Evolutionary conservation across 1,140 invertebrate genomes (phyloP).

Genomic region (Hypsibius dujardini): DNA sequence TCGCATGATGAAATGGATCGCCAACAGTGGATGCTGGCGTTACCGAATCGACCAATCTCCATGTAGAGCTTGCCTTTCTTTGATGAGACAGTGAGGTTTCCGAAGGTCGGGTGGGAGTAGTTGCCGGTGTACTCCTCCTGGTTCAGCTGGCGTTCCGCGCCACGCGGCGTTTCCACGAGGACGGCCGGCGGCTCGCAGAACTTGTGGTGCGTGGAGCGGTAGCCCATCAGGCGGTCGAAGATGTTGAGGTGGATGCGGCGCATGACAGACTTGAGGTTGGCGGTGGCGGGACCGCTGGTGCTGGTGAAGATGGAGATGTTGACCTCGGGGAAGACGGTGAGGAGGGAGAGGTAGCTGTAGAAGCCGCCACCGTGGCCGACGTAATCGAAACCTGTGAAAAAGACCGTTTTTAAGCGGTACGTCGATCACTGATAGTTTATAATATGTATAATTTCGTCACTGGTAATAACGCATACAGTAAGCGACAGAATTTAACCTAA

Average conservation of each 20-base stretch:
- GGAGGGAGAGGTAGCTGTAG: neutral
- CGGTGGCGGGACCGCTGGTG: neutral
- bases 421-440: no score
- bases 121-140: neutral
- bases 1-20: neutral
- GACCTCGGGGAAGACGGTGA: neutral
- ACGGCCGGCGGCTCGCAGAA: no score
- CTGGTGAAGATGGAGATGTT: slow-evolving; percentile 7
- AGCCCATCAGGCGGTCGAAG: neutral
- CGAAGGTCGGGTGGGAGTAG: neutral
- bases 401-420: no score
- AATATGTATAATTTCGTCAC: no score
- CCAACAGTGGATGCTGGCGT: neutral
- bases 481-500: no score
- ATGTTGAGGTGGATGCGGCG: neutral
- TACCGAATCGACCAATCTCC: neutral
- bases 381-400: neutral
- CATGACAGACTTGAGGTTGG: neutral
- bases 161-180: no score
- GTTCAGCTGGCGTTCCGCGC: no score
- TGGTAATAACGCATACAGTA: no score
- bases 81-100: neutral
- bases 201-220: no score
- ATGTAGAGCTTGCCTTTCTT: neutral
- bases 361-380: neutral